A percentile compares a stretch with the other conserved stretches of the same genome.
phyloP scores from a whole-genome alignment of 2,888 invertebrate genomes.

The Empis stercorea region DNA sequence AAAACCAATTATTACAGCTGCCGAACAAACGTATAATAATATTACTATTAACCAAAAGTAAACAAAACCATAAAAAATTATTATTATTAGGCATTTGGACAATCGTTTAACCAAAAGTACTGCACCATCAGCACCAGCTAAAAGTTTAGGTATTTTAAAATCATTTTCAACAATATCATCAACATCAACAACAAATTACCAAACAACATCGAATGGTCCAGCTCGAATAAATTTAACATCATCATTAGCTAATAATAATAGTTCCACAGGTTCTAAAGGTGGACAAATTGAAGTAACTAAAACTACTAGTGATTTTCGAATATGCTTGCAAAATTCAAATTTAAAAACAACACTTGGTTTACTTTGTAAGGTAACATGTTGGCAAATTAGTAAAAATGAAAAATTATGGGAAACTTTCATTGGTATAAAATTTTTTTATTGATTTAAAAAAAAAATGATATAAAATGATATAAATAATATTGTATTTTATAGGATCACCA shows the following conservation, averaged over 20 bases:
- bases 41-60: too few species aligned
- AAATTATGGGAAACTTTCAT: slow-evolving; percentile 59
- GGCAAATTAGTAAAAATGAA: slow-evolving; percentile 44
- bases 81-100: slow-evolving; percentile 28
- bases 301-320: slow-evolving; percentile 35
- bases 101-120: slow-evolving; percentile 23
- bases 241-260: slow-evolving; percentile 17
- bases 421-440: slow-evolving; percentile 34
- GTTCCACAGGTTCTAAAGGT: slow-evolving; percentile 11
- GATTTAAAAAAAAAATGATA: neutral
- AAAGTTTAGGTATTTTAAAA: slow-evolving; percentile 13
- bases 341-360: slow-evolving; percentile 48
- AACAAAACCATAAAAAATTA: neutral
- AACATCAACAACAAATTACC: slow-evolving; percentile 6
- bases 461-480: too few species aligned
- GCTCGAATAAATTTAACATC: slow-evolving; percentile 16
- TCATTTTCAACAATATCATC: slow-evolving; percentile 13
- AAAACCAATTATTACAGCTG: slow-evolving; percentile 21
- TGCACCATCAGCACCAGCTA: slow-evolving; percentile 14
- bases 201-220: slow-evolving; percentile 8
- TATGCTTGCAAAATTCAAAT: slow-evolving; percentile 38
- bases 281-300: slow-evolving; percentile 28
- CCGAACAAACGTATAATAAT: slow-evolving; percentile 21
- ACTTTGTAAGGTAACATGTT: slow-evolving; percentile 42
- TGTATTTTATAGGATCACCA: slow-evolving; percentile 26